A percentile compares a stretch with the other conserved stretches of the same genome.
Evolutionary conservation across 2,888 invertebrate genomes (phyloP).

Genomic region (Ferrisia virgata): DNA sequence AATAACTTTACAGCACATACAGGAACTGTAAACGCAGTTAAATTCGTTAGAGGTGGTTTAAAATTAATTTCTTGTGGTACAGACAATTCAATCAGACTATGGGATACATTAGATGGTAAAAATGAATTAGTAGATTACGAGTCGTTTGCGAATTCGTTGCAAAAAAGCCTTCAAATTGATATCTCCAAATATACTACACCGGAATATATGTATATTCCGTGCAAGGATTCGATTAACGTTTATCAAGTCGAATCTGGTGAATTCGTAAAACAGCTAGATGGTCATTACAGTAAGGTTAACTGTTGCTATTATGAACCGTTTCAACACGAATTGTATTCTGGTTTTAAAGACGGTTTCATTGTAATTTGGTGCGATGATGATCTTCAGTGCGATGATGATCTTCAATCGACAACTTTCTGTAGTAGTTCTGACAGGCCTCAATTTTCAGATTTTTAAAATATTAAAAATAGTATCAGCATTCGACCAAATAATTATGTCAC

Average conservation of each 20-base stretch:
- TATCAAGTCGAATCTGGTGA: slow-evolving; percentile 35
- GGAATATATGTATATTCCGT: slow-evolving; percentile 35
- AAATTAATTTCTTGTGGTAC: slow-evolving; percentile 40
- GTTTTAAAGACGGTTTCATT: slow-evolving; percentile 23
- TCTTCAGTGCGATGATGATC: slow-evolving; percentile 27
- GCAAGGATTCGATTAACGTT: slow-evolving; percentile 3
- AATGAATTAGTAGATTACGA: slow-evolving; percentile 42
- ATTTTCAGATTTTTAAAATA: neutral
- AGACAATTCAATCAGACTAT: slow-evolving; percentile 33
- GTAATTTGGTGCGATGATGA: slow-evolving; percentile 38
- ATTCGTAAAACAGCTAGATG: slow-evolving; percentile 2
- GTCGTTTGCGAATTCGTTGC: neutral
- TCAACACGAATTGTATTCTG: slow-evolving; percentile 36
- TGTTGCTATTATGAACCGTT: slow-evolving; percentile 42
- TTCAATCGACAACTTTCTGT: neutral
- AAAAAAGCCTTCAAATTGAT: slow-evolving; percentile 41
- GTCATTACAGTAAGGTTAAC: slow-evolving; percentile 36
- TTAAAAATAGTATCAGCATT: neutral
- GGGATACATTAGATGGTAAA: slow-evolving; percentile 39
- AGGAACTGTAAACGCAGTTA: slow-evolving; percentile 1
- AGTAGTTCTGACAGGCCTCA: neutral
- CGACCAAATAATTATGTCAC: neutral
- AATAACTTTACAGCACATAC: slow-evolving; percentile 39
- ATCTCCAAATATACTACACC: slow-evolving; percentile 21
- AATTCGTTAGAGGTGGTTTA: slow-evolving; percentile 31